Evolutionary conservation across 2,888 invertebrate species (phyloP).

Genomic region (Nezara viridula): DNA sequence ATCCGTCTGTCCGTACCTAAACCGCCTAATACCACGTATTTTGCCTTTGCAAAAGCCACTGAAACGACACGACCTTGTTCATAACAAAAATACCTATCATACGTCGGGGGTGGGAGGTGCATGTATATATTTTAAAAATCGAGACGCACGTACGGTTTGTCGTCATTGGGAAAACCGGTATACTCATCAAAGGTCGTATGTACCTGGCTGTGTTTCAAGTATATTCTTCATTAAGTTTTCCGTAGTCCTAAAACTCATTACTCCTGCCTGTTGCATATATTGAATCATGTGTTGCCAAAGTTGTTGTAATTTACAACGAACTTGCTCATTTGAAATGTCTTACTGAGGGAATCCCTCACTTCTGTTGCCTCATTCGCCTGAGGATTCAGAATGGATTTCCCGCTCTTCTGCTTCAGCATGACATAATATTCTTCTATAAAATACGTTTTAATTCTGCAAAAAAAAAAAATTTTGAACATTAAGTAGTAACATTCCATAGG

Average conservation of each 20-base stretch:
- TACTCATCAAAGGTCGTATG: neutral
- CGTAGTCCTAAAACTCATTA: neutral
- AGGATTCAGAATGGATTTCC: slow-evolving; percentile 13
- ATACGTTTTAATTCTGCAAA: neutral
- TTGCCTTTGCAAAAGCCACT: too few species aligned
- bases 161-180: neutral
- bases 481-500: neutral
- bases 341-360: neutral
- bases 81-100: neutral
- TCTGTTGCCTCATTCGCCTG: neutral
- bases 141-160: neutral
- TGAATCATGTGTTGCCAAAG: neutral
- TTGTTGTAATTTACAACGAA: neutral
- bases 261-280: neutral
- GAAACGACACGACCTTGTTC: too few species aligned
- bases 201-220: slow-evolving; percentile 5
- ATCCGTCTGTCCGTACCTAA: neutral
- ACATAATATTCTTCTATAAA: neutral
- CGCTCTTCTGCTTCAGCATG: neutral
- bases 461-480: neutral
- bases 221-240: neutral
- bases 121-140: neutral
- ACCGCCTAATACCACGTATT: too few species aligned
- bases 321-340: neutral
- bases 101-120: neutral